These are phyloP conservation scores for Dendrolimus houi DNA, from an alignment of 2,888 invertebrate genomes.

Conservation along the genomic window DNA sequence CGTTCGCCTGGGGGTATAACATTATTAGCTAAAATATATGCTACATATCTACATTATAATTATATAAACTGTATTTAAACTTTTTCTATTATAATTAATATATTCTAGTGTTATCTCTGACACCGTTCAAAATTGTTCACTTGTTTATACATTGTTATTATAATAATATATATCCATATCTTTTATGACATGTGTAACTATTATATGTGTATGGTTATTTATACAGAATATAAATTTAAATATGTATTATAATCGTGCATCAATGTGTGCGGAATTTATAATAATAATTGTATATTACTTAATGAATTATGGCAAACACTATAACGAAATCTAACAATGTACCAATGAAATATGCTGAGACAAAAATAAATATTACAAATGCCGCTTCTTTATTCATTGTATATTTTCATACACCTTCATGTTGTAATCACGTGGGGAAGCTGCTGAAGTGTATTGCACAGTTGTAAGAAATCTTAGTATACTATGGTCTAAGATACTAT, in stretches of 20 bases:
- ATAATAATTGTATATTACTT: conserved; percentile 68
- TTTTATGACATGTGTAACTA: conserved; percentile 62
- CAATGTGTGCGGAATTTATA: conserved; percentile 65
- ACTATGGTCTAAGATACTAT: conserved; percentile 1
- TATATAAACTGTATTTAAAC: conserved; percentile 57
- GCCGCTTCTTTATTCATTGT: conserved; percentile 72
- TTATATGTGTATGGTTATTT: conserved; percentile 2
- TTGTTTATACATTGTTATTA: conserved; percentile 73
- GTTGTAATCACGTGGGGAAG: too few species aligned
- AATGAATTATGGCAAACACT: conserved; percentile 55
- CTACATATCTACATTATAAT: conserved; percentile 60
- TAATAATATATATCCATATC: conserved; percentile 60
- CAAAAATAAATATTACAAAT: conserved; percentile 72
- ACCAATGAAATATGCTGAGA: conserved; percentile 72
- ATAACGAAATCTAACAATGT: conserved; percentile 69
- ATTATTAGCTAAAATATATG: conserved; percentile 61
- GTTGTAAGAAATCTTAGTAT: background rate
- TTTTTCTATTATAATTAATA: conserved; percentile 65
- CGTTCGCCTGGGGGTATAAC: conserved; percentile 44
- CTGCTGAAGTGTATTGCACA: too few species aligned
- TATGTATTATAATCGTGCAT: conserved; percentile 69
- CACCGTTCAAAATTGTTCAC: conserved; percentile 72
- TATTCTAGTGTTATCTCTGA: conserved; percentile 66
- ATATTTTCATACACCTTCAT: conserved; percentile 26
- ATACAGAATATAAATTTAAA: conserved; percentile 44